Conservation (phyloP, 1,140 invertebrate species). For the Mactra quadrangularis region DNA sequence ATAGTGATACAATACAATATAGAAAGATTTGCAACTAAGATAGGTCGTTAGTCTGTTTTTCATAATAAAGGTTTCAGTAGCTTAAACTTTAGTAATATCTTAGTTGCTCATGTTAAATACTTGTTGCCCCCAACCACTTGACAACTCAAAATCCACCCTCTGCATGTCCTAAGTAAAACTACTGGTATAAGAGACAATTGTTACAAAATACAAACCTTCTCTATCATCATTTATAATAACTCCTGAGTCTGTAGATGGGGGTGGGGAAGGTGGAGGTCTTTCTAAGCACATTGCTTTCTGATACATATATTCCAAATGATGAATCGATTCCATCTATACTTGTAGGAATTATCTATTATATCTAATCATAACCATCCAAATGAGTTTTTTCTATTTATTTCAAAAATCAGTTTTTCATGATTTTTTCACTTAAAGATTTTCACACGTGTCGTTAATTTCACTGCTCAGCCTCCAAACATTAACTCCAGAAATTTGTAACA, state of each 20-base stretch:
- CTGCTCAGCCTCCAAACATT: background rate
- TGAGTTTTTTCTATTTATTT: background rate
- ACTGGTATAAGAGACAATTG: no score
- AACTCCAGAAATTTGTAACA: no score
- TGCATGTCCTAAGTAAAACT: no score
- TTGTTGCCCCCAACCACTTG: no score
- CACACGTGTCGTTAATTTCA: background rate
- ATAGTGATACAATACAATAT: no score
- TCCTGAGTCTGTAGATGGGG: conserved; percentile 54
- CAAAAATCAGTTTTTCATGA: background rate
- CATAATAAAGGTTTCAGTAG: no score
- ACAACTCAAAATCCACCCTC: no score
- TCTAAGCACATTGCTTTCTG: conserved; percentile 42
- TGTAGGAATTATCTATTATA: background rate
- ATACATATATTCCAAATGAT: conserved; percentile 60
- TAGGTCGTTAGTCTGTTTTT: no score
- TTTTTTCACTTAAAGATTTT: no score
- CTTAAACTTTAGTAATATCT: no score
- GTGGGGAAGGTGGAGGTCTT: conserved; percentile 34
- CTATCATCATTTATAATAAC: conserved; percentile 44
- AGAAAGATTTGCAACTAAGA: no score
- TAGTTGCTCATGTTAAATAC: no score
- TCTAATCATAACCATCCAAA: background rate
- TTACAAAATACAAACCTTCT: conserved; percentile 33
- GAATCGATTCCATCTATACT: conserved; percentile 42